Evolutionary conservation across 2,113 vertebrate species (phyloP), one percentile per base, ranked within the genome.

Genomic region (Chaetodon trifascialis): DNA sequence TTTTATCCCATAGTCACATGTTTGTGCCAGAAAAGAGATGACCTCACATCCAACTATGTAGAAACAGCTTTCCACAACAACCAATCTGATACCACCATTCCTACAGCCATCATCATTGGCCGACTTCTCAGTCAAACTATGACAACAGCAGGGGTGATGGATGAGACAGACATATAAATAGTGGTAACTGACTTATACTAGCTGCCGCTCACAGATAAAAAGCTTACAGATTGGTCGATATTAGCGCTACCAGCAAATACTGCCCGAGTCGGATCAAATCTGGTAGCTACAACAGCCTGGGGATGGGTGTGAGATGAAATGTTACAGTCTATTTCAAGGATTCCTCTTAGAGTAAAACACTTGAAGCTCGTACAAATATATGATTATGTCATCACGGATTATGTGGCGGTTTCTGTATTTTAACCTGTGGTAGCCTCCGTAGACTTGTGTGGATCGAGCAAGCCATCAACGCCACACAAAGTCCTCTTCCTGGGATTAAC

Each of bases 401-500:
- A 90, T 34, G 82, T 64, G 72, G 52, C 59, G 47, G 46, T 75
- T 85, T 85, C 69, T 83, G 78, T 40, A 83, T 82, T 90, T 86
- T 72, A 88, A 80, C 86, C 67, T 73, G 36, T 36, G 44, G 64
- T 51, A 40, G 75, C 75, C 73, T 56, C 69, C 8, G 11, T 58
- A 70, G 36, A 84, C 78, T 73, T 79, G 68, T 63, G 58, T 70
- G 52, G 76, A 71, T 49, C 54, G 74, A 73, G 74, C 23, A 36
- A 75, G 59, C 66, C 72, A 84, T 85, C 64, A 73, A 73, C 64
- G 12, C 59, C 63, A 15, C 47, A 79, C 67, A 84, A 65, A 84
- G 85, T 89, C 82, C 85, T 83, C 82, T 91, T 86, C 52, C 74
- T 73, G 77, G 91, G 93, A 93, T 94, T 94, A 93, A 83, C 65